phyloP scores from a whole-genome alignment of 2,888 invertebrate genomes.

The Liposcelis brunnea region DNA sequence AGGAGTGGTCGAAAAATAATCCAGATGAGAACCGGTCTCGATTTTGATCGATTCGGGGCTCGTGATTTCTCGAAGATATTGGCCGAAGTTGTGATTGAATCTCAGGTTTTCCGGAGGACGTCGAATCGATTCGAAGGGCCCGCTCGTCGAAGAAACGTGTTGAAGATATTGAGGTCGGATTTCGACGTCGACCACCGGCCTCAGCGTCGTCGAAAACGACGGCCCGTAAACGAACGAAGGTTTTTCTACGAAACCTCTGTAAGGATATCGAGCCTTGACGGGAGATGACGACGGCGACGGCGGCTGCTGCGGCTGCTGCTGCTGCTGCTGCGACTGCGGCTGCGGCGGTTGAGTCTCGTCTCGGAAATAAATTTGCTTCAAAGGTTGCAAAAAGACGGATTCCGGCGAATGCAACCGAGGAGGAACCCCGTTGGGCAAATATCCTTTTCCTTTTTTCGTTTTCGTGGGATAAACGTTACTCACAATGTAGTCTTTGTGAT shows the following conservation, averaged over 20 bases:
- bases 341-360: too few species aligned
- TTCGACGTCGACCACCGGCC: slow-evolving; percentile 3
- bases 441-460: too few species aligned
- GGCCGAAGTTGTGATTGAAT: not conserved
- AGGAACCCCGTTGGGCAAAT: too few species aligned
- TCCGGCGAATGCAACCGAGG: too few species aligned
- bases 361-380: too few species aligned
- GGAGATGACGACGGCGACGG: slow-evolving; percentile 20
- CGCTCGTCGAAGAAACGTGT: not conserved
- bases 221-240: too few species aligned
- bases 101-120: not conserved
- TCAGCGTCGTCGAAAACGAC: not conserved
- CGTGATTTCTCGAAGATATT: slow-evolving; percentile 1
- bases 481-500: slow-evolving; percentile 7
- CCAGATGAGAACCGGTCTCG: not conserved
- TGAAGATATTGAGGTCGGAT: slow-evolving; percentile 1
- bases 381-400: too few species aligned
- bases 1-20: not conserved
- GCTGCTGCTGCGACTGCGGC: slow-evolving; percentile 7
- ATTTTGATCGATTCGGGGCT: not conserved
- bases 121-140: not conserved
- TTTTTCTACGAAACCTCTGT: too few species aligned
- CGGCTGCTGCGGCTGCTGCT: slow-evolving; percentile 21
- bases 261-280: slow-evolving; percentile 16
- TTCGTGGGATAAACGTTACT: not conserved